These are phyloP conservation scores for Drosophila lacicola DNA, from an alignment of 2,888 invertebrate genomes.

Conservation along the genomic window DNA sequence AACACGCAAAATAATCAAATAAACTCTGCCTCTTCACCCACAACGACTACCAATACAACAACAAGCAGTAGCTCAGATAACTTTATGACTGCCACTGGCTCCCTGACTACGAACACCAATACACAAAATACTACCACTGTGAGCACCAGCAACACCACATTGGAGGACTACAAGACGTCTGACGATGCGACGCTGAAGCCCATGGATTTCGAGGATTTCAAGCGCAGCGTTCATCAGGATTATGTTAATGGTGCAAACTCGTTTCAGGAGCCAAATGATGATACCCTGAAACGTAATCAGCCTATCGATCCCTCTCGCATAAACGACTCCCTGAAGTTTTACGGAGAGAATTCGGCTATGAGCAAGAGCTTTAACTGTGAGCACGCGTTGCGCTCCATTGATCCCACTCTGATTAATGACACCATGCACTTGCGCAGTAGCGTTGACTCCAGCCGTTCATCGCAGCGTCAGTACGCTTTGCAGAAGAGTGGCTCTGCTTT, in stretches of 20 bases:
- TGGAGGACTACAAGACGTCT: slow-evolving; percentile 77
- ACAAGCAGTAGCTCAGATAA: slow-evolving; percentile 80
- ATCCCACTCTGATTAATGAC: slow-evolving; percentile 83
- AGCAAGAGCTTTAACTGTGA: slow-evolving; percentile 85
- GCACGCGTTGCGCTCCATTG: slow-evolving; percentile 83
- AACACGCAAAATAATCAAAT: slow-evolving; percentile 56
- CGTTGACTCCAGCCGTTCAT: slow-evolving; percentile 67
- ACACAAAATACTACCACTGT: slow-evolving; percentile 70
- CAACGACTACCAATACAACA: slow-evolving; percentile 64
- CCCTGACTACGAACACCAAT: slow-evolving; percentile 73
- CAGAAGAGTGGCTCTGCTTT: slow-evolving; percentile 84
- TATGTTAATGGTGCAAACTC: slow-evolving; percentile 85
- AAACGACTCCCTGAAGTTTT: slow-evolving; percentile 85
- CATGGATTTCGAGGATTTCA: slow-evolving; percentile 85
- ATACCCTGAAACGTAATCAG: slow-evolving; percentile 85
- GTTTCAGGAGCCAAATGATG: slow-evolving; percentile 83
- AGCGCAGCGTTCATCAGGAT: slow-evolving; percentile 84
- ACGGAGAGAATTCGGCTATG: slow-evolving; percentile 85
- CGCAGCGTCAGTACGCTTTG: slow-evolving; percentile 80
- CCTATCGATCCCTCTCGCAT: slow-evolving; percentile 86
- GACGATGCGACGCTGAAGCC: slow-evolving; percentile 85
- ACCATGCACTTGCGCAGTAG: slow-evolving; percentile 79
- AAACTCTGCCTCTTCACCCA: slow-evolving; percentile 63
- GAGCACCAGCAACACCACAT: slow-evolving; percentile 74
- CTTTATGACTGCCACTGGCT: slow-evolving; percentile 82